Percentiles rank a stretch among this genome's conserved stretches.
These are phyloP conservation scores for Anarrhichthys ocellatus DNA, from an alignment of 2,113 vertebrate species.

Conservation along the genomic window DNA sequence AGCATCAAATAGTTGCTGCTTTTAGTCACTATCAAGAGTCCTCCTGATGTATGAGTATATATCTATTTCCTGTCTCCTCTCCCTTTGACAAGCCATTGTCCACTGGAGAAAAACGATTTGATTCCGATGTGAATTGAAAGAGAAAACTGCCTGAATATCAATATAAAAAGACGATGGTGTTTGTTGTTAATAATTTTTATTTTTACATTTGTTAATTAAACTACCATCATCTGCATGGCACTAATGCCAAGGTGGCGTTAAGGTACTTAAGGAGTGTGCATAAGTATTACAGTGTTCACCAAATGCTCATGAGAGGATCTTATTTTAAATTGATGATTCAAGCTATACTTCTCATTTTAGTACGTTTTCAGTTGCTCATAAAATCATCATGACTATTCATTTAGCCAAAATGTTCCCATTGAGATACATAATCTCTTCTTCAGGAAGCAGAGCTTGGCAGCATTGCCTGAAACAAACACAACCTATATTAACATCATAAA, in stretches of 20 bases:
- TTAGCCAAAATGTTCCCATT: background rate
- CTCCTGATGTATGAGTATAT: background rate
- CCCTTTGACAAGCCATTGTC: constrained; percentile 7
- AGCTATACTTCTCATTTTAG: background rate
- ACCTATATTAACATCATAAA: background rate
- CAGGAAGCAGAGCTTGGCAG: background rate
- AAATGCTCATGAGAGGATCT: background rate
- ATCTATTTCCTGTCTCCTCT: constrained; percentile 16
- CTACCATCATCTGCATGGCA: background rate
- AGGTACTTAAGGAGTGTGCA: background rate
- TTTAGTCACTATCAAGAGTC: constrained; percentile 26
- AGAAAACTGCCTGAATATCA: constrained; percentile 3
- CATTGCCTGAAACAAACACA: background rate
- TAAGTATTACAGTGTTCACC: constrained; percentile 9
- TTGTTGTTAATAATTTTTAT: background rate
- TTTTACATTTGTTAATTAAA: background rate
- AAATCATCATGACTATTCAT: background rate
- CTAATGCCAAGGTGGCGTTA: background rate
- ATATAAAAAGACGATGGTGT: background rate
- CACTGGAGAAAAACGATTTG: background rate
- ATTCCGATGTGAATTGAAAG: background rate
- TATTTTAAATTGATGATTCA: background rate
- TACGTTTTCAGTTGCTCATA: too few species aligned
- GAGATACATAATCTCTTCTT: background rate
- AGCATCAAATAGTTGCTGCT: constrained; percentile 11